Conservation (phyloP, 2,888 invertebrate species). For the Rhopalosiphum nymphaeae region DNA sequence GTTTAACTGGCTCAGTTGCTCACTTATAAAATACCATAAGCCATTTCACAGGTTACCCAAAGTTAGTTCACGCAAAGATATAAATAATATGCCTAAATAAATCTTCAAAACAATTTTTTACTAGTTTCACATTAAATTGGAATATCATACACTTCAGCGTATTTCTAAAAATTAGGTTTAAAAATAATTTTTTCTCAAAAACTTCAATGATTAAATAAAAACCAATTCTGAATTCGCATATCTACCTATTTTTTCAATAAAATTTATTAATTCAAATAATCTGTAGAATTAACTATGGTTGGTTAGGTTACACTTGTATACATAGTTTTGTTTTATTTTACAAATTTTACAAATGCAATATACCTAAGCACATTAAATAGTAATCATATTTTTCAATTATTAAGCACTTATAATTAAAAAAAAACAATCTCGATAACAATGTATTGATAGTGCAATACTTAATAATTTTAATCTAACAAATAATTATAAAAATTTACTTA, state of each 20-base stretch:
- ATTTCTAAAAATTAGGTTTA: background rate
- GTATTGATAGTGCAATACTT: background rate
- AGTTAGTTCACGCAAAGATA: background rate
- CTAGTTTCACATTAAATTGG: background rate
- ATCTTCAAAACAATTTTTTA: background rate
- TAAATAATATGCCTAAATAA: background rate
- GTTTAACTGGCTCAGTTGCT: background rate
- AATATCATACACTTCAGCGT: background rate
- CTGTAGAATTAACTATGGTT: background rate
- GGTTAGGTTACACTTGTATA: background rate
- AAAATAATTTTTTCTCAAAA: too few species aligned
- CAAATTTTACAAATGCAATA: background rate
- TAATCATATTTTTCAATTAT: background rate
- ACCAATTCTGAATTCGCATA: background rate
- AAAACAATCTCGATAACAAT: background rate
- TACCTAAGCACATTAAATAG: background rate
- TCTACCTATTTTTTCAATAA: background rate
- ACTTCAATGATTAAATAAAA: background rate
- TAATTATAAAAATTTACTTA: background rate
- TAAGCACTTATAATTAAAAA: background rate
- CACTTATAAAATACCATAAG: background rate
- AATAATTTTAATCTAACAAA: background rate
- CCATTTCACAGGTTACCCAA: conserved; percentile 14
- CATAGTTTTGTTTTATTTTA: background rate
- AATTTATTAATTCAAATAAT: background rate